Percentiles rank a stretch among this genome's conserved stretches.
These are phyloP conservation scores for Madoqua kirkii DNA, from an alignment of 2,113 vertebrate genomes.

Conservation along the genomic window DNA sequence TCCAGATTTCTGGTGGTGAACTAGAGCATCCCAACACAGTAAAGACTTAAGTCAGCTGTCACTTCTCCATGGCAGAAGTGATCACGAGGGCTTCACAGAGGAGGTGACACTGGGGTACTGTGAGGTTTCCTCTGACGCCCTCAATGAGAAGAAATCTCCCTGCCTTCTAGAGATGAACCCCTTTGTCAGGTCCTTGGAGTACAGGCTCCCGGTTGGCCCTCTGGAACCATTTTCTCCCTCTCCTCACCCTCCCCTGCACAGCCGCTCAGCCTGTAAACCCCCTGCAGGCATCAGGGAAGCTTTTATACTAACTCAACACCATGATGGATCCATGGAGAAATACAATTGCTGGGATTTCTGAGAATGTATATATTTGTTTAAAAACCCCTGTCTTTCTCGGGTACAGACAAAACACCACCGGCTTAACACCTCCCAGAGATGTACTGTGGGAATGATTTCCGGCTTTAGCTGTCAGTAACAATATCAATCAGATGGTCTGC, in stretches of 20 bases:
- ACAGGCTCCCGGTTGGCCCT: neutral
- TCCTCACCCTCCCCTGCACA: neutral
- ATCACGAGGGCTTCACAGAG: neutral
- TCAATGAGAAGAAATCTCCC: neutral
- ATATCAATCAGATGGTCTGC: conserved; percentile 79
- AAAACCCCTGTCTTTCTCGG: conserved; percentile 43
- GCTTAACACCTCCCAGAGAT: conserved; percentile 67
- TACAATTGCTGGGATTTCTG: conserved; percentile 59
- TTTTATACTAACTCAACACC: conserved; percentile 60
- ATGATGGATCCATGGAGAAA: conserved; percentile 61
- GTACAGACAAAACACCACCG: conserved; percentile 57
- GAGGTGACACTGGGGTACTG: neutral
- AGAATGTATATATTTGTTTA: conserved; percentile 67
- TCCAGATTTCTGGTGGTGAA: neutral
- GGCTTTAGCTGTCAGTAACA: conserved; percentile 75
- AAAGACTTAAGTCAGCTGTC: neutral
- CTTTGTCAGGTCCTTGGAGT: neutral
- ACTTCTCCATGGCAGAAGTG: neutral
- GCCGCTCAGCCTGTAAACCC: neutral
- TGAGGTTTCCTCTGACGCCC: neutral
- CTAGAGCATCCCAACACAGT: neutral
- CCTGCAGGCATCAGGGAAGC: conserved; percentile 23
- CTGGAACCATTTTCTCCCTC: neutral
- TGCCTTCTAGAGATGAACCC: neutral
- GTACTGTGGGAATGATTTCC: conserved; percentile 69